Base-by-base conservation (phyloP, 2,888 invertebrate species). In the Thecophora atra region DNA sequence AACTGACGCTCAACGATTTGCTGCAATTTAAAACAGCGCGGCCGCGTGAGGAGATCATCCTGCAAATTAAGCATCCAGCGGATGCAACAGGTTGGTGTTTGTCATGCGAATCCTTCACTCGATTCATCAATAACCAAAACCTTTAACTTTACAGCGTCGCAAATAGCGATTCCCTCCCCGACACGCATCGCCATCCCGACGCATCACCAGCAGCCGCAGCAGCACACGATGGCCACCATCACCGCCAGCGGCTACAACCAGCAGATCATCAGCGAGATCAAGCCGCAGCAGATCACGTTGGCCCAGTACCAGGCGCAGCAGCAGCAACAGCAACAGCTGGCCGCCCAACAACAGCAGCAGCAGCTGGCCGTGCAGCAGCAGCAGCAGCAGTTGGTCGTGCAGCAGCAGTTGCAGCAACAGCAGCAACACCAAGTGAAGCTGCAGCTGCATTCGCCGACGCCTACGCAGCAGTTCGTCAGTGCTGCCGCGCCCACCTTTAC, bases 261-360 rank as follows among this genome's bases (percentile, higher is more conserved):
- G 72, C 85, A 85, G 75, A 84, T 85, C 64, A 84, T 85, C 65
- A 82, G 84, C 72, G 84, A 85, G 75, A 82, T 84, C 26, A 84
- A 85, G 73, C 80, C 83, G 1, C 84, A 84, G 74, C 83, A 84
- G 69, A 84, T 84, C 13, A 83, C 84, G 2, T 72, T 83, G 72
- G 85, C 84, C 3, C 84, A 84, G 73, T 84, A 84, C 67, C 84
- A 84, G 77, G 83, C 84, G 51, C 83, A 85, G 74, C 84, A 84
- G 73, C 82, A 84, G 69, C 80, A 82, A 74, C 80, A 84, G n/a
- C 77, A 76, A 17, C 76, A 76, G 28, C 76, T 76, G 60, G 69
- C 76, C n/a, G 78, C 76, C 13, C 79, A 79, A 58, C 80, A 78
- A 30, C 78, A 78, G 42, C 71, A 74, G n/a, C 62, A 76, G 42